Evolutionary conservation across 2,113 vertebrate genomes (phyloP).

Genomic region (Pimephales promelas): DNA sequence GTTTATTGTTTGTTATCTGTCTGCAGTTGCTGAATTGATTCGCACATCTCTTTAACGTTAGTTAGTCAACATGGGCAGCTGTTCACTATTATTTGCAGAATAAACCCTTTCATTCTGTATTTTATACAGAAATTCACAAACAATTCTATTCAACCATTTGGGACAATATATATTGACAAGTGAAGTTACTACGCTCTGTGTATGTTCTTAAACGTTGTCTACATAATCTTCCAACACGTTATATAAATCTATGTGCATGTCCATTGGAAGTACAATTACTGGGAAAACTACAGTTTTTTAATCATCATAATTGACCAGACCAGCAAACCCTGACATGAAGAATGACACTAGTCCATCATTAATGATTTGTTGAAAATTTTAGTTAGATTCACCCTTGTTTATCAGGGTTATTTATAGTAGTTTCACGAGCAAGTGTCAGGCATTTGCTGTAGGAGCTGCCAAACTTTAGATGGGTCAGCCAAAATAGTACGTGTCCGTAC

Average conservation of each 20-base stretch:
- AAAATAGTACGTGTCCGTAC: slow-evolving; percentile 54
- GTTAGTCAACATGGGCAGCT: neutral
- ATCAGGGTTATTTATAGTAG: slow-evolving; percentile 61
- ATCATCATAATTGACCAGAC: neutral
- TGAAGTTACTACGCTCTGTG: neutral
- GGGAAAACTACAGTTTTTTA: neutral
- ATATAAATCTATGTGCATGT: neutral
- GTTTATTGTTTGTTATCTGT: neutral
- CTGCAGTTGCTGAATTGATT: neutral
- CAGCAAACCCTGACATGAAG: neutral
- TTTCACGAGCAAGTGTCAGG: slow-evolving; percentile 42
- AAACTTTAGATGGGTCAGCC: slow-evolving; percentile 48
- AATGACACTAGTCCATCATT: neutral
- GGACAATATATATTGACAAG: neutral
- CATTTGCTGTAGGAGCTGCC: slow-evolving; percentile 40
- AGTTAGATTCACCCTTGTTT: slow-evolving; percentile 37
- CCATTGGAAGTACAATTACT: neutral
- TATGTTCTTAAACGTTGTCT: neutral
- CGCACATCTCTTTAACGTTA: neutral
- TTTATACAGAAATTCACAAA: no score
- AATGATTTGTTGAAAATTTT: slow-evolving; percentile 15
- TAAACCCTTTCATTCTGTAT: neutral
- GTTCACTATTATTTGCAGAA: neutral
- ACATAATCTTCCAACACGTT: neutral
- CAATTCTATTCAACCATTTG: neutral